phyloP scores from a whole-genome alignment of 2,113 vertebrate species.

The Gorsachius goisagi region DNA sequence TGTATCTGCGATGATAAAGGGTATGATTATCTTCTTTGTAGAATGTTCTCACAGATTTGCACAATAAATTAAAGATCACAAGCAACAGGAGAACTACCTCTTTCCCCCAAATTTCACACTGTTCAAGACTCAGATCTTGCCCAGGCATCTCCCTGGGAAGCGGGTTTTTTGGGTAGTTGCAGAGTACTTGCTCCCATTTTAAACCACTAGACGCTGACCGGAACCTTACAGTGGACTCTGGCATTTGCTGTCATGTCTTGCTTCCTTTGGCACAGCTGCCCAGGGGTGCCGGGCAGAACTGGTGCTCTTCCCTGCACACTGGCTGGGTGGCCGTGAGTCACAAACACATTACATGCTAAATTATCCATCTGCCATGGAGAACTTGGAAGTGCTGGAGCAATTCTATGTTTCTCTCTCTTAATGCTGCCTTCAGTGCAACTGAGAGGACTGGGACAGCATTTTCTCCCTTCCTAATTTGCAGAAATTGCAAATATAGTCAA shows the following conservation, averaged over 20 bases:
- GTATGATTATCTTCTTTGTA: background rate
- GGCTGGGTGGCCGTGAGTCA: background rate
- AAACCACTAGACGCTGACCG: background rate
- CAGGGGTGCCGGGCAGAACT: background rate
- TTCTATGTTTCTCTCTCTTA: background rate
- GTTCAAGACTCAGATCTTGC: background rate
- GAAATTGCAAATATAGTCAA: background rate
- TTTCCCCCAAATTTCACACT: background rate
- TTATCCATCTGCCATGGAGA: background rate
- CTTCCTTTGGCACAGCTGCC: background rate
- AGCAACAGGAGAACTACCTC: background rate
- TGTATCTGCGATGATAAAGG: background rate
- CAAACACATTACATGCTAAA: background rate
- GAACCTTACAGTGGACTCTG: background rate
- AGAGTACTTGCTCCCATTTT: background rate
- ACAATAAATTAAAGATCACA: constrained; percentile 2
- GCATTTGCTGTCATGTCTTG: background rate
- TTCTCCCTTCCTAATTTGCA: background rate
- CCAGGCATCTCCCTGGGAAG: background rate
- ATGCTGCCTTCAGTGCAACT: background rate
- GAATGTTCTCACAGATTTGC: constrained; percentile 35
- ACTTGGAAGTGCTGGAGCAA: background rate
- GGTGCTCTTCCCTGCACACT: background rate
- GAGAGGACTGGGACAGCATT: background rate
- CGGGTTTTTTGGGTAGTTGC: background rate